Evolutionary conservation across 2,797 vertebrate species (phyloP).

Genomic region (Sternarchorhynchus goeldii): DNA sequence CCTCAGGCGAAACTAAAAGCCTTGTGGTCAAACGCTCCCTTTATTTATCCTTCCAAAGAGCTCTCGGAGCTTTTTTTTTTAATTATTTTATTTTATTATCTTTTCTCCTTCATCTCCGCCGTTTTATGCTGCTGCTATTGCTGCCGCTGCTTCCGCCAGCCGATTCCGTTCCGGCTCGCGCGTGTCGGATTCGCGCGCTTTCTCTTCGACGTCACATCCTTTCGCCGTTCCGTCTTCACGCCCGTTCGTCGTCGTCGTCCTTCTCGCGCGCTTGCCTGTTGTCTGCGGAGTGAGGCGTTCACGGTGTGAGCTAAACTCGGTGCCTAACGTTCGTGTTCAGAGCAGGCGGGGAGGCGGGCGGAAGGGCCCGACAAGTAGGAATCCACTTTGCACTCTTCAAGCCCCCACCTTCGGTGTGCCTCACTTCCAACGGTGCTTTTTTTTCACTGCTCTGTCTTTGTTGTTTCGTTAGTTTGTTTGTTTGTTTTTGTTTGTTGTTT

Average conservation of each 20-base stretch:
- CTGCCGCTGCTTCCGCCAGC: constrained; percentile 67
- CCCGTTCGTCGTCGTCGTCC: constrained; percentile 69
- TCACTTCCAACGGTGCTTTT: constrained; percentile 96
- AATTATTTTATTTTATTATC: too few relatives aligned
- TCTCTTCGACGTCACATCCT: constrained; percentile 33
- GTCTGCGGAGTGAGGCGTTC: constrained; percentile 78
- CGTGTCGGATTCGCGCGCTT: constrained; percentile 32
- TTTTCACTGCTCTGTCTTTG: constrained; percentile 82
- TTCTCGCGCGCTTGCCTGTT: constrained; percentile 52
- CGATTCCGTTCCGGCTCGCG: constrained; percentile 63
- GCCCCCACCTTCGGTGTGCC: constrained; percentile 89
- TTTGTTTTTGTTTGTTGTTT: constrained; percentile 80
- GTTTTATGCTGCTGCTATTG: constrained; percentile 74
- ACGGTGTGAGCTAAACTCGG: constrained; percentile 79
- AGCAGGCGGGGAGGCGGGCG: constrained; percentile 66
- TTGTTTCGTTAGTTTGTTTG: constrained; percentile 78
- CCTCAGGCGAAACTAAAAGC: constrained; percentile 28
- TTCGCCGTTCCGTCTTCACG: constrained; percentile 53
- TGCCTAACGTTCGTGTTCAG: constrained; percentile 84
- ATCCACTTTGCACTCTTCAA: constrained; percentile 78
- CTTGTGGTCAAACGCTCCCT: constrained; percentile 24
- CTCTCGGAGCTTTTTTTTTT: constrained; percentile 33
- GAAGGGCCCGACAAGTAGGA: constrained; percentile 62
- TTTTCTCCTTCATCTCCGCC: constrained; percentile 52
- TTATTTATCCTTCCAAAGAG: constrained; percentile 48